phyloP scores from a whole-genome alignment of 2,113 vertebrate species.

The Seriola aureovittata region DNA sequence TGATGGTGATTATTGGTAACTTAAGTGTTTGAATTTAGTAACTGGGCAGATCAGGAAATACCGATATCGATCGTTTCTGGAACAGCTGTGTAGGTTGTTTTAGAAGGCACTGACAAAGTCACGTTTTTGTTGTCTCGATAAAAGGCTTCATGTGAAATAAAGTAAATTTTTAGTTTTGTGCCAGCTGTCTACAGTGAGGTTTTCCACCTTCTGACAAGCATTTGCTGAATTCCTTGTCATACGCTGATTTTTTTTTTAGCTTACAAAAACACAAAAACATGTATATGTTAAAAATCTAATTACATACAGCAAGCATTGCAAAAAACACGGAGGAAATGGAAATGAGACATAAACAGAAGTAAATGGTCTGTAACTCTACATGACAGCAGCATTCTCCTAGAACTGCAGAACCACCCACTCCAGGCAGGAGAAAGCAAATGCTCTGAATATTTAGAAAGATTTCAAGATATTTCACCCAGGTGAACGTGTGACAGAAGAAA shows the following conservation, averaged over 20 bases:
- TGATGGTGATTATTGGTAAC: too few relatives aligned
- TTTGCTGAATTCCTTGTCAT: not conserved
- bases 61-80: too few relatives aligned
- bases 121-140: not conserved
- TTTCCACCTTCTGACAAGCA: not conserved
- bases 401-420: slow-evolving; percentile 54
- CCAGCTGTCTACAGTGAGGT: not conserved
- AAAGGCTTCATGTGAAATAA: not conserved
- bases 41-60: not conserved
- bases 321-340: slow-evolving; percentile 51
- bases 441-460: slow-evolving; percentile 58
- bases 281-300: slow-evolving; percentile 44
- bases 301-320: slow-evolving; percentile 36
- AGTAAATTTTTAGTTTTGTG: not conserved
- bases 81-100: not conserved
- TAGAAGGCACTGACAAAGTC: not conserved
- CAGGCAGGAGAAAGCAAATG: slow-evolving; percentile 55
- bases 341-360: slow-evolving; percentile 67
- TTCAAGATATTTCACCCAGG: slow-evolving; percentile 54
- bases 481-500: slow-evolving; percentile 33
- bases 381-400: slow-evolving; percentile 54
- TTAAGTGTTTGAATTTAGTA: too few relatives aligned
- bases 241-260: not conserved
- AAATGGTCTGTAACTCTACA: slow-evolving; percentile 69
- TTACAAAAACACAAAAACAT: slow-evolving; percentile 31